These are phyloP conservation scores for Drosophila auraria DNA, from an alignment of 1,140 invertebrate genomes.

Conservation along the genomic window DNA sequence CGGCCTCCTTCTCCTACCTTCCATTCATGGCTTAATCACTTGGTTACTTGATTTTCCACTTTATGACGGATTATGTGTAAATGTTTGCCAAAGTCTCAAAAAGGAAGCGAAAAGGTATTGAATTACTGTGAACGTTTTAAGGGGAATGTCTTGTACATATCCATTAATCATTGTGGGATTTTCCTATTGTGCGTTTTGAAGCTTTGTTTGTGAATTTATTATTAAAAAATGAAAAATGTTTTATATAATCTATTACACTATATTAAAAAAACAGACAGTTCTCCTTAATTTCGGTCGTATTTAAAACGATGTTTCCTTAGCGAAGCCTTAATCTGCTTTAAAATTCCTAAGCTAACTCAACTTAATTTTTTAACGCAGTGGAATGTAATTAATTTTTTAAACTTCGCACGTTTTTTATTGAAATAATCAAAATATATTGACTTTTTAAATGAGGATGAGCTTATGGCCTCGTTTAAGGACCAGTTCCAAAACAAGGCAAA, in stretches of 20 bases:
- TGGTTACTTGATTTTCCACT: slow-evolving; percentile 80
- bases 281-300: not conserved
- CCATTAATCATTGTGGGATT: slow-evolving; percentile 65
- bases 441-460: slow-evolving; percentile 28
- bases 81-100: slow-evolving; percentile 54
- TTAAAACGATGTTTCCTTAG: not conserved
- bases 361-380: not conserved
- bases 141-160: slow-evolving; percentile 13
- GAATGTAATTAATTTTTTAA: slow-evolving; percentile 45
- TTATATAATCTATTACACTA: not conserved
- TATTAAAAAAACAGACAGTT: not conserved
- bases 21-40: slow-evolving; percentile 68
- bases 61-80: slow-evolving; percentile 78
- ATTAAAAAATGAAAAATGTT: not conserved
- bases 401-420: slow-evolving; percentile 59
- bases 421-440: slow-evolving; percentile 65
- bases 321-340: not conserved
- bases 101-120: slow-evolving; percentile 47
- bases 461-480: slow-evolving; percentile 31
- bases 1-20: slow-evolving; percentile 4
- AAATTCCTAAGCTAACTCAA: not conserved
- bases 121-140: slow-evolving; percentile 53
- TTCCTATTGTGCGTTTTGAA: slow-evolving; percentile 14
- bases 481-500: slow-evolving; percentile 16
- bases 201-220: slow-evolving; percentile 39